Evolutionary conservation across 1,140 invertebrate species (phyloP).

Genomic region (Platorchestia sp.): DNA sequence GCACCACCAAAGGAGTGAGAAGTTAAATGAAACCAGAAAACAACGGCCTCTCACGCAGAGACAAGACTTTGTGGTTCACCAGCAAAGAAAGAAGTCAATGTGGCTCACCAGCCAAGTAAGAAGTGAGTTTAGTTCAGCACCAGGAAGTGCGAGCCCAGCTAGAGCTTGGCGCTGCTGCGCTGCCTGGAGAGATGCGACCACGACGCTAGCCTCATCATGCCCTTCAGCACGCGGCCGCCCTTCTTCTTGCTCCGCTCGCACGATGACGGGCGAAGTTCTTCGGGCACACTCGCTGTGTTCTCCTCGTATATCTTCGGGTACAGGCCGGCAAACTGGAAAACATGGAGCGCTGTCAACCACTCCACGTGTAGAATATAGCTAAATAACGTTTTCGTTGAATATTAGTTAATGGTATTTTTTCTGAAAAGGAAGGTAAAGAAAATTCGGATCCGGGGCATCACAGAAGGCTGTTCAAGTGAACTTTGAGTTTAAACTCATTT

Average conservation of each 20-base stretch:
- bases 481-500: too few relatives aligned
- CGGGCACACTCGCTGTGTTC: not conserved
- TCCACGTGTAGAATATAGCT: too few relatives aligned
- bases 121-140: too few relatives aligned
- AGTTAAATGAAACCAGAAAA: not conserved
- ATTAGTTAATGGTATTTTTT: too few relatives aligned
- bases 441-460: too few relatives aligned
- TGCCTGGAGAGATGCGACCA: slow-evolving; percentile 17
- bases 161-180: not conserved
- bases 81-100: not conserved
- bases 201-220: not conserved
- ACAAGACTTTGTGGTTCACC: too few relatives aligned
- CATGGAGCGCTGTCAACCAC: not conserved
- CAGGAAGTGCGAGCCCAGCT: too few relatives aligned
- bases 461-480: too few relatives aligned
- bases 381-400: too few relatives aligned
- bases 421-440: too few relatives aligned
- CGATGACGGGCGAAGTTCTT: not conserved
- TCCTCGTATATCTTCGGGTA: not conserved
- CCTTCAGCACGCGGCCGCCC: not conserved
- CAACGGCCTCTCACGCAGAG: too few relatives aligned
- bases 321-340: not conserved
- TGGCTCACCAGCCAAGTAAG: too few relatives aligned
- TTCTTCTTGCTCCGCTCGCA: not conserved
- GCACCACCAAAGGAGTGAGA: not conserved